Evolutionary conservation across 2,113 vertebrate genomes (phyloP).

Genomic region (Datnioides undecimradiatus): DNA sequence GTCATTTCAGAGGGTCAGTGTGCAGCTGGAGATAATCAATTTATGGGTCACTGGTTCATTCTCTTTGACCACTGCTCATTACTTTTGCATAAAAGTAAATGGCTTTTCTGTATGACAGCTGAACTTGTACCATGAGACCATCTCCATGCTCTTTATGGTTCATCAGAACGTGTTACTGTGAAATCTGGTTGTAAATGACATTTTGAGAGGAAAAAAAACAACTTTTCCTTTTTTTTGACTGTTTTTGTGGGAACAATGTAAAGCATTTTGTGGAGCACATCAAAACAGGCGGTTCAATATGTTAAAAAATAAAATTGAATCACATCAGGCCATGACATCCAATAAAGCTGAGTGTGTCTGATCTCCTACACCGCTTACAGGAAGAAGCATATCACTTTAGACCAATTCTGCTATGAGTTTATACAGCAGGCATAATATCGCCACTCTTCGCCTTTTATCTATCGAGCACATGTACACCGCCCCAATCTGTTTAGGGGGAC

Average conservation of each 20-base stretch:
- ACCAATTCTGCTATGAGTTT: constrained; percentile 51
- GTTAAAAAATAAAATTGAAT: constrained; percentile 67
- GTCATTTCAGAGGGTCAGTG: constrained; percentile 60
- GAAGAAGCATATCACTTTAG: constrained; percentile 60
- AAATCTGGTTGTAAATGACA: constrained; percentile 17
- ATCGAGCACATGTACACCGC: constrained; percentile 56
- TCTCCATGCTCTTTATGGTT: constrained; percentile 17
- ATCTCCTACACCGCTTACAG: constrained; percentile 53
- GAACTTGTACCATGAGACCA: constrained; percentile 39
- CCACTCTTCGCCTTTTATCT: constrained; percentile 67
- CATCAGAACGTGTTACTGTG: constrained; percentile 48
- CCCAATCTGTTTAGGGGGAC: constrained; percentile 57
- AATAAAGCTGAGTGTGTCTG: constrained; percentile 54
- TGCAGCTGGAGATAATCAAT: constrained; percentile 70
- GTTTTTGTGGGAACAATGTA: constrained; percentile 27
- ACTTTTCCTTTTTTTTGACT: constrained; percentile 26
- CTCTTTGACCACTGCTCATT: constrained; percentile 50
- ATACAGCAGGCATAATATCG: constrained; percentile 60
- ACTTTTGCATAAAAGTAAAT: constrained; percentile 44
- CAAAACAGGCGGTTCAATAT: constrained; percentile 40
- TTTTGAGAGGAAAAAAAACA: constrained; percentile 19
- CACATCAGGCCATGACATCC: constrained; percentile 73
- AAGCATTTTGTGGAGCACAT: constrained; percentile 47
- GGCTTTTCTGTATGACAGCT: constrained; percentile 51
- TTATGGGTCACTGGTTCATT: constrained; percentile 56